Evolutionary conservation across 2,888 invertebrate genomes (phyloP), one percentile per base, ranked within the genome.

Genomic region (Apamea monoglypha): DNA sequence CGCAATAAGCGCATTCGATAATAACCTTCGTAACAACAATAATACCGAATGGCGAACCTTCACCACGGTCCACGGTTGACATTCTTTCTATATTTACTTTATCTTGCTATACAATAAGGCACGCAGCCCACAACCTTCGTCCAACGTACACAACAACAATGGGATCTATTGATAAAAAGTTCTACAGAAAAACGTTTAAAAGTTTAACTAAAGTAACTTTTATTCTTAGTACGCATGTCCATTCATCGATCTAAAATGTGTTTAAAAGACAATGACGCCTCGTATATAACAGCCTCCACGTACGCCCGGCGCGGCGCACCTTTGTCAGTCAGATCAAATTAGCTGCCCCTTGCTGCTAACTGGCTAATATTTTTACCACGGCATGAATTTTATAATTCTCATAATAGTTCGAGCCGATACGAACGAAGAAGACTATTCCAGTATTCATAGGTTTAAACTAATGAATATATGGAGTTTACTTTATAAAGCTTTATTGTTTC

Each of bases 51-150:
- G 87, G 74, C 66, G 67, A 81, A 85, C 88, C 82, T 86, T 88
- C 86, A 84, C 85, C 40, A 71, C 69, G 61, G 80, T 81, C 84
- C 40, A 64, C 67, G 53, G 81, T 74, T 82, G 78, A 74, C 79
- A 80, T 89, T 89, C 73, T 77, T 85, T 80, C 63, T 80, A 72
- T 82, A 82, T 81, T 81, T 87, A 87, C 69, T 73, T 75, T 78
- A 78, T 74, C 59, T 64, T 82, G 63, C 70, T 97, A 67, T 76
- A 82, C 72, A 81, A 76, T 66, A 71, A 74, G 68, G 32, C 86
- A 36, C 40, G 66, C 71, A 83, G 61, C 66, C 44, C 18, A 40
- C 74, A 88, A 78, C 85, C 85, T 85, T 88, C 80, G 63, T n/a
- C 68, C 66, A 80, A 63, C 44, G 61, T 74, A 67, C 44, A 71